Percentiles rank a stretch among this genome's conserved stretches.
Evolutionary conservation across 1,140 invertebrate genomes (phyloP).

Genomic region (Trachelipus rathkii): DNA sequence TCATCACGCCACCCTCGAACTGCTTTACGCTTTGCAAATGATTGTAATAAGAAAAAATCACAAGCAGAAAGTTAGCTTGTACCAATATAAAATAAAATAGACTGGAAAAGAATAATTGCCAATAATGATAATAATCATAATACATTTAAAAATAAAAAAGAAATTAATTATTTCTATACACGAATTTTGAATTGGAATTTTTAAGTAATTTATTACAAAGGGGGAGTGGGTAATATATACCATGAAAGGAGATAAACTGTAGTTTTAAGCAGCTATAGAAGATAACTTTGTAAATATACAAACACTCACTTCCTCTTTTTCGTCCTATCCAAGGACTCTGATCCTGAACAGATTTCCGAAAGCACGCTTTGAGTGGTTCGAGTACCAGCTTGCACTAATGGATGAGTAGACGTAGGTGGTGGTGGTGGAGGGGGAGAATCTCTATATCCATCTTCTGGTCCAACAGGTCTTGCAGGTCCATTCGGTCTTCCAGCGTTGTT

Average conservation of each 20-base stretch:
- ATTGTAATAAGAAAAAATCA: too few species aligned
- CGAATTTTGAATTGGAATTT: too few species aligned
- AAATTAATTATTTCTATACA: too few species aligned
- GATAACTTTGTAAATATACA: background rate
- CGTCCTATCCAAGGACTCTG: constrained; percentile 69
- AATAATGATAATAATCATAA: too few species aligned
- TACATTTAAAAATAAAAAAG: too few species aligned
- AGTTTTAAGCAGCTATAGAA: background rate
- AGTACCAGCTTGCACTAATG: constrained; percentile 56
- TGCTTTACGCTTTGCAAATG: constrained; percentile 65
- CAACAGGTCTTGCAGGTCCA: constrained; percentile 43
- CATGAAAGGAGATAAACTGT: too few species aligned
- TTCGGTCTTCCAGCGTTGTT: constrained; percentile 1
- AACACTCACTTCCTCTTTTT: constrained; percentile 67
- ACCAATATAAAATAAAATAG: too few species aligned
- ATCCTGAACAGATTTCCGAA: background rate
- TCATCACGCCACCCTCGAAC: constrained; percentile 72
- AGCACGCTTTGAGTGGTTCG: constrained; percentile 55
- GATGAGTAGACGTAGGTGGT: constrained; percentile 67
- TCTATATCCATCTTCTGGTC: constrained; percentile 50
- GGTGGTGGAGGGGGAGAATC: constrained; percentile 62
- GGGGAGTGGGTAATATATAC: too few species aligned
- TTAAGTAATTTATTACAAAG: too few species aligned
- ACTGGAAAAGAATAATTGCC: too few species aligned
- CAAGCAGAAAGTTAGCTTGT: too few species aligned